These are phyloP conservation scores for Caloenas nicobarica DNA, from an alignment of 2,113 vertebrate species.

Conservation along the genomic window DNA sequence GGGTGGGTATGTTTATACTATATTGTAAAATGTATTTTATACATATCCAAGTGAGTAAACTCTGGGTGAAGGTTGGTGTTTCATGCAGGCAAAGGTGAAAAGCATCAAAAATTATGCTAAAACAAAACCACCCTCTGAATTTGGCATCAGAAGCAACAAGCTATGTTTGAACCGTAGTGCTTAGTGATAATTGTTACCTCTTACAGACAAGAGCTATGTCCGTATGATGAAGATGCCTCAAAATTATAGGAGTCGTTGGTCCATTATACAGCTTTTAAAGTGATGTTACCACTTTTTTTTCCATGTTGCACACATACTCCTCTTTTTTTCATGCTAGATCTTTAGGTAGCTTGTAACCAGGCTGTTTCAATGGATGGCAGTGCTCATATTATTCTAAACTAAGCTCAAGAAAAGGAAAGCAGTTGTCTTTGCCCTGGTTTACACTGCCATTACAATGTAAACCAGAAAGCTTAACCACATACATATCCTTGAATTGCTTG, in stretches of 20 bases:
- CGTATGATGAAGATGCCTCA: neutral
- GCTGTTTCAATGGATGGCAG: constrained; percentile 1
- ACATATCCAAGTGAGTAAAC: neutral
- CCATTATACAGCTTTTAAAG: neutral
- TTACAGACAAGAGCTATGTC: neutral
- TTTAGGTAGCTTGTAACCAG: neutral
- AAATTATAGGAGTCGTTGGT: neutral
- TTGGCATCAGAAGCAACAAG: neutral
- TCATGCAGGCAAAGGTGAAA: neutral
- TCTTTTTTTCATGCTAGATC: neutral
- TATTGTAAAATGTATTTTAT: neutral
- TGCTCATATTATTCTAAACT: constrained; percentile 34
- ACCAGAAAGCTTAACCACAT: constrained; percentile 55
- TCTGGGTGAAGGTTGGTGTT: neutral
- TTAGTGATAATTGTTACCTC: neutral
- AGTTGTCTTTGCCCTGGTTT: constrained; percentile 23
- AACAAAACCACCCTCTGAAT: neutral
- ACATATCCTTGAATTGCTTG: constrained; percentile 59
- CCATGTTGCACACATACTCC: neutral
- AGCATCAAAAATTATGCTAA: neutral
- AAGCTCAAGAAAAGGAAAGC: neutral
- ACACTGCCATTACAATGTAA: constrained; percentile 37
- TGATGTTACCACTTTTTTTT: neutral
- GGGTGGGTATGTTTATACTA: neutral
- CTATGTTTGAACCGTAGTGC: neutral